Evolutionary conservation across 2,888 invertebrate species (phyloP).

Genomic region (Stenotaenia linearis): DNA sequence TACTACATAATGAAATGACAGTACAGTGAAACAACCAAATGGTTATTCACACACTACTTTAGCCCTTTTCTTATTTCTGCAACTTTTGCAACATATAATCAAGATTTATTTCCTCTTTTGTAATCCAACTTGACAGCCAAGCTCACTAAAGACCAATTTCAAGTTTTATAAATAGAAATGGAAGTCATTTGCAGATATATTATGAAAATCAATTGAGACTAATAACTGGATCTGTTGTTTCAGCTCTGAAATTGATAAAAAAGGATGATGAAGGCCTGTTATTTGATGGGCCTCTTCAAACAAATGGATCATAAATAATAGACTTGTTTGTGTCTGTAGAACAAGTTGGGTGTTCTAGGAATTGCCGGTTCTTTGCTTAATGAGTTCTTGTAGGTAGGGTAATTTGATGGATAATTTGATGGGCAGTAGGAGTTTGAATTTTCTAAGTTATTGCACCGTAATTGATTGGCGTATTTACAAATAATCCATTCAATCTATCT

Average conservation of each 20-base stretch:
- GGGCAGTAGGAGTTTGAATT: no score
- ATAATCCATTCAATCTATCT: neutral
- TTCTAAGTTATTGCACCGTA: neutral
- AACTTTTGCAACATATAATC: no score
- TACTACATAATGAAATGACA: no score
- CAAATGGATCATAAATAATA: neutral
- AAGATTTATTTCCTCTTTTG: no score
- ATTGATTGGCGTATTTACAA: neutral
- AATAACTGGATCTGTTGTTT: neutral
- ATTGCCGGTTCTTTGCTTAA: neutral
- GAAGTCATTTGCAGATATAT: neutral
- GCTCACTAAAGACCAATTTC: neutral
- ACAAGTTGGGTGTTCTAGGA: no score
- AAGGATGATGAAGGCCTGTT: neutral
- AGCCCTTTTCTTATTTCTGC: no score
- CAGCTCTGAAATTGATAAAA: neutral
- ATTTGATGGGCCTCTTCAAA: neutral
- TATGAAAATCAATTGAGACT: neutral
- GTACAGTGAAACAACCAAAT: no score
- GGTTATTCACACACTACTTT: no score
- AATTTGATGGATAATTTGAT: no score
- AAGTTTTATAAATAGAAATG: neutral
- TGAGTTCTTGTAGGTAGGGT: no score
- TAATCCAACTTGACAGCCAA: neutral
- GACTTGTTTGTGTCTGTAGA: neutral